Percentiles rank a stretch among this genome's conserved stretches.
phyloP scores from a whole-genome alignment of 1,140 invertebrate genomes.

The Agrilus planipennis region DNA sequence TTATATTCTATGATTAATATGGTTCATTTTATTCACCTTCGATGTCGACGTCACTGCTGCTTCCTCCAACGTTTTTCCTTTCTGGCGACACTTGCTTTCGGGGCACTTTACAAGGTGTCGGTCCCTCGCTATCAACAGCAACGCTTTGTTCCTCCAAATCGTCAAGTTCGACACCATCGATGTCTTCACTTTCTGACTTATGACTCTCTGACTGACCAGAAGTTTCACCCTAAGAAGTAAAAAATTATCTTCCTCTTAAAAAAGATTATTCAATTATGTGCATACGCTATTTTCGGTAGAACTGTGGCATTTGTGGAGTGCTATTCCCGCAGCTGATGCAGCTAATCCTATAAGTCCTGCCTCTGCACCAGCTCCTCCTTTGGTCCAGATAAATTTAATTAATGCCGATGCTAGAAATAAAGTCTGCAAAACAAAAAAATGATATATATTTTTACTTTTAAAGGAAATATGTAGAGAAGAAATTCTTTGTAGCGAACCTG shows the following conservation, averaged over 20 bases:
- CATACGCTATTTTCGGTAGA: slow-evolving; percentile 60
- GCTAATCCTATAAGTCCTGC: slow-evolving; percentile 39
- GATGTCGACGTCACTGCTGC: slow-evolving; percentile 27
- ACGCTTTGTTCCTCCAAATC: slow-evolving; percentile 27
- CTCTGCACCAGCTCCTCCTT: slow-evolving; percentile 45
- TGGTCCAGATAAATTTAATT: slow-evolving; percentile 81
- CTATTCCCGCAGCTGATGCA: slow-evolving; percentile 41
- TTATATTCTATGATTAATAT: no score
- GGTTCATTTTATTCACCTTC: no score
- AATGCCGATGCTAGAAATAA: slow-evolving; percentile 78
- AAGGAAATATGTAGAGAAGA: not conserved
- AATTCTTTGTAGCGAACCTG: slow-evolving; percentile 41
- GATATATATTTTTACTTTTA: slow-evolving; percentile 2
- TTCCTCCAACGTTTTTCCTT: slow-evolving; percentile 26
- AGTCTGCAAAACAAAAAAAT: slow-evolving; percentile 44
- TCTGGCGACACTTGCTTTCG: slow-evolving; percentile 21
- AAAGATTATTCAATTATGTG: slow-evolving; percentile 57
- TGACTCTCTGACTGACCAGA: slow-evolving; percentile 36
- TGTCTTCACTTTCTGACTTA: slow-evolving; percentile 35
- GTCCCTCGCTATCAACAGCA: slow-evolving; percentile 27
- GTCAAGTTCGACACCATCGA: slow-evolving; percentile 34
- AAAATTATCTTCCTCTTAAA: not conserved
- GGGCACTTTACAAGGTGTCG: slow-evolving; percentile 41
- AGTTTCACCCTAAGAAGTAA: slow-evolving; percentile 29
- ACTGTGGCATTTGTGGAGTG: slow-evolving; percentile 40